Evolutionary conservation across 2,797 vertebrate species (phyloP), one percentile per base, ranked within the genome.

Genomic region (Tokudaia muenninki): DNA sequence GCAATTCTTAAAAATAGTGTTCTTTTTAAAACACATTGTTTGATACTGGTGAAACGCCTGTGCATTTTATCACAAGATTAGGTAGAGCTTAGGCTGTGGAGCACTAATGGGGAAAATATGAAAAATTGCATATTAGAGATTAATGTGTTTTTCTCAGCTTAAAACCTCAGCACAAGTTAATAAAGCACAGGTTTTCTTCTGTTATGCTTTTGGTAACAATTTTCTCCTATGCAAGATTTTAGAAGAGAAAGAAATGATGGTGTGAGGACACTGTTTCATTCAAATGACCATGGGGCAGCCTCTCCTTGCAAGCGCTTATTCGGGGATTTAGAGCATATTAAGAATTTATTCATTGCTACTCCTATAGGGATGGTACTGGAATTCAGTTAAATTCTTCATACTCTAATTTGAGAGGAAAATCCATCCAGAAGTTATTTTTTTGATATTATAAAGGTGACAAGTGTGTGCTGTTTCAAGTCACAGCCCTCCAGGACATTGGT

Each of bases 331-430:
- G 78, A 50, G 59, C 21, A 0, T 67, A 83, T 83, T 77, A 87
- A 92, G 57, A 31, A 44, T 4, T 83, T 31, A 61, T 10, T 80
- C n/a, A 22, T 22, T 52, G 63, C 72, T 89, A 79, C 95, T 63
- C 91, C 50, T 34, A 17, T 16, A 29, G 81, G 19, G 13, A 26
- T 87, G 34, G 34, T 75, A 31, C 50, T 87, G 57, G 24, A 96
- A 95, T 80, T 94, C 14, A 50, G 74, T 21, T 86, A 90, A 78
- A 14, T 79, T 96, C 81, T 47, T 79, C 55, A 88, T 26, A 74
- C 24, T 80, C 34, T 91, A 80, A 93, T 55, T 1, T 87, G 65
- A 94, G 31, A 94, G 50, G 92, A 91, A 89, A 90, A 96, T 74
- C 2, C 1, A 55, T 37, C 2, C 2, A 92, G 8, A 41, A 17